phyloP scores from a whole-genome alignment of 2,888 invertebrate genomes.

The Caenorhabditis sinica region DNA sequence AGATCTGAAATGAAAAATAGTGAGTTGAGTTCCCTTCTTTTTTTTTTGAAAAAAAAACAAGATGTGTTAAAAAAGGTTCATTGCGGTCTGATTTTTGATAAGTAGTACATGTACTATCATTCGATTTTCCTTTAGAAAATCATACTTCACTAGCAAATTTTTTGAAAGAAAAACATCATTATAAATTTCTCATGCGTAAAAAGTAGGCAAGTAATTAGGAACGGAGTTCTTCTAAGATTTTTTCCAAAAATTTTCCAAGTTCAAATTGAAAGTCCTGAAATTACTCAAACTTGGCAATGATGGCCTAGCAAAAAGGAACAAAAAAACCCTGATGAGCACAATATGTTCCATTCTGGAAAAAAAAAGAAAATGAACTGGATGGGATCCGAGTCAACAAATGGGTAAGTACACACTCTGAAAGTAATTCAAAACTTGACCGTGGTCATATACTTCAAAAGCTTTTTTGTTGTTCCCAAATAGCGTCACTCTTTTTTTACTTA shows the following conservation, averaged over 20 bases:
- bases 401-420: conserved; percentile 31
- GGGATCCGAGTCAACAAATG: conserved; percentile 42
- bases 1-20: too few relatives aligned
- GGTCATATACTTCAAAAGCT: conserved; percentile 25
- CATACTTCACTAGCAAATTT: not conserved
- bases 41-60: too few relatives aligned
- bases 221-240: not conserved
- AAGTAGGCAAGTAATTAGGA: not conserved
- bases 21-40: too few relatives aligned
- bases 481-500: conserved; percentile 15
- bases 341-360: not conserved
- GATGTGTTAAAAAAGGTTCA: not conserved
- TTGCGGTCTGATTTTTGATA: not conserved
- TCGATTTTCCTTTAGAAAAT: not conserved
- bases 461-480: conserved; percentile 44
- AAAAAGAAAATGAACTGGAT: conserved; percentile 21
- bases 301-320: too few relatives aligned
- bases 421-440: conserved; percentile 59
- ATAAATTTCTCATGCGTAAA: not conserved
- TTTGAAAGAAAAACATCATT: not conserved
- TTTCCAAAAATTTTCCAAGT: too few relatives aligned
- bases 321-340: too few relatives aligned
- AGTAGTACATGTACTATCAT: not conserved
- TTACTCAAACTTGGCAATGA: too few relatives aligned
- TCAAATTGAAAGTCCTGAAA: too few relatives aligned